Conservation (phyloP, 2,888 invertebrate species). For the Parthenolecanium corni region DNA sequence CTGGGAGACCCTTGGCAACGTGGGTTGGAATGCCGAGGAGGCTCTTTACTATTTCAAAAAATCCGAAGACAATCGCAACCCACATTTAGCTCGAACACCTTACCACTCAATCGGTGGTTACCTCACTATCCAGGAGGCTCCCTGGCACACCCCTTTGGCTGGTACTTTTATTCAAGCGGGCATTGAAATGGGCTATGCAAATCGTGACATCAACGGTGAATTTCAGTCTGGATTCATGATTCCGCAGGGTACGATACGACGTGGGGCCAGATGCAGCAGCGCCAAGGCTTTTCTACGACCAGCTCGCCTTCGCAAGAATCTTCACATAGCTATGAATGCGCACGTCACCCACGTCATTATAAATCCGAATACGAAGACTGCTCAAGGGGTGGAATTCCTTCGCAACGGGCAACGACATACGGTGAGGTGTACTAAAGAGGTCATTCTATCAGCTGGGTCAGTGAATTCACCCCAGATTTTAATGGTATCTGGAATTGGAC, state of each 20-base stretch:
- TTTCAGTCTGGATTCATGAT: constrained; percentile 81
- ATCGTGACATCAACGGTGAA: constrained; percentile 77
- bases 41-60: constrained; percentile 77
- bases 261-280: constrained; percentile 58
- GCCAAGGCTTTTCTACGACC: constrained; percentile 78
- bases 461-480: constrained; percentile 87
- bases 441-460: constrained; percentile 81
- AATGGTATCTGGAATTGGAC: constrained; percentile 80
- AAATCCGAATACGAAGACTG: constrained; percentile 52
- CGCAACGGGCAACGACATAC: constrained; percentile 59
- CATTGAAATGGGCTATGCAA: constrained; percentile 69
- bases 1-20: constrained; percentile 78
- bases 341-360: constrained; percentile 49
- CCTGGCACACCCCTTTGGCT: constrained; percentile 72
- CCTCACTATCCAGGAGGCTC: constrained; percentile 72
- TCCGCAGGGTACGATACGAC: constrained; percentile 51
- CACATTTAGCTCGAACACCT: constrained; percentile 63
- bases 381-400: constrained; percentile 71
- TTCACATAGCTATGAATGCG: constrained; percentile 72
- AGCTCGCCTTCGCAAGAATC: constrained; percentile 62
- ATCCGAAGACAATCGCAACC: constrained; percentile 81
- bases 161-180: constrained; percentile 73
- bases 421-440: constrained; percentile 68
- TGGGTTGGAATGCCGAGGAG: constrained; percentile 75
- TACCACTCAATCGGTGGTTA: constrained; percentile 73